Conservation (phyloP, 2,888 invertebrate species). For the Chesias legatella region DNA sequence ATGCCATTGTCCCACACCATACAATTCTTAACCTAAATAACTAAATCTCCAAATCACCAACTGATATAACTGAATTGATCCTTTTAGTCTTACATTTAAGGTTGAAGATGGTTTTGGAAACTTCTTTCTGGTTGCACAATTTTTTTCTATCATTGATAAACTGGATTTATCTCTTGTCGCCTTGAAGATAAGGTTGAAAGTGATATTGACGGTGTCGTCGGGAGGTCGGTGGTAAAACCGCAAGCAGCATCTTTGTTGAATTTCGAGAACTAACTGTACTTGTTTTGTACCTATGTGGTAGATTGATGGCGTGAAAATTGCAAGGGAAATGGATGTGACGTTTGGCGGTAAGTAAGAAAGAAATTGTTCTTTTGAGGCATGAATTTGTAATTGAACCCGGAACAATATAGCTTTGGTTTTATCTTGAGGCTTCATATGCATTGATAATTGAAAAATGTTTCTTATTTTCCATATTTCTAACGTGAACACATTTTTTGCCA, state of each 20-base stretch:
- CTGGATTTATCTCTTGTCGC: conserved; percentile 17
- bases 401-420: too few relatives aligned
- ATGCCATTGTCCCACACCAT: conserved; percentile 45
- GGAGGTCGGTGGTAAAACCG: conserved; percentile 27
- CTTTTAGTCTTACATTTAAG: conserved; percentile 14
- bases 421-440: too few relatives aligned
- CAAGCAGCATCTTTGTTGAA: conserved; percentile 57
- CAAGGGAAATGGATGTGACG: not conserved
- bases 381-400: too few relatives aligned
- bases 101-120: conserved; percentile 6
- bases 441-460: too few relatives aligned
- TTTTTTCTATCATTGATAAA: conserved; percentile 2
- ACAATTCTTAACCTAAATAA: conserved; percentile 43
- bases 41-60: conserved; percentile 16
- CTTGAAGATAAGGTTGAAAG: conserved; percentile 13
- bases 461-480: too few relatives aligned
- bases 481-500: too few relatives aligned
- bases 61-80: conserved; percentile 11
- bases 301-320: conserved; percentile 24
- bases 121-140: not conserved
- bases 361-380: too few relatives aligned
- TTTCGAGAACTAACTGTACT: conserved; percentile 62
- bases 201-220: conserved; percentile 1
- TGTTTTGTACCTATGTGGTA: conserved; percentile 39
- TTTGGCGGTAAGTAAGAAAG: not conserved